Evolutionary conservation across 37 sponge, comb jelly and placozoan species (phyloP).

Genomic region (Diacarnus erythraeanus): DNA sequence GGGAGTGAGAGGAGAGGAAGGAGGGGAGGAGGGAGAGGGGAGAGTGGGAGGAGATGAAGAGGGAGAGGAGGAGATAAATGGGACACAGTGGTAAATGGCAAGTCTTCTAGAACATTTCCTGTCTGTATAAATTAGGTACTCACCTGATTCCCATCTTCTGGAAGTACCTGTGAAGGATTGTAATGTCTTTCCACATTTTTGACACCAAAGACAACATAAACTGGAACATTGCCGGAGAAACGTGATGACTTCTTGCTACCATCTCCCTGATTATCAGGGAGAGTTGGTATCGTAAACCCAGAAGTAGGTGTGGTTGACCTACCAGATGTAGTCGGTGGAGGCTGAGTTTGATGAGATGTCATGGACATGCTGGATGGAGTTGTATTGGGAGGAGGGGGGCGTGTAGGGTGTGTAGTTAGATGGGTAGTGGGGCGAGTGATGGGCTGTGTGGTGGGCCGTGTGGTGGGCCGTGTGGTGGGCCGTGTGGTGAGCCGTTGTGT

Average conservation of each 20-base stretch:
- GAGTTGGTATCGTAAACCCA: not conserved
- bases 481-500: not conserved
- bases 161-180: constrained; percentile 34
- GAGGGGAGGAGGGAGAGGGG: no score
- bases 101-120: no score
- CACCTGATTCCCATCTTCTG: constrained; percentile 39
- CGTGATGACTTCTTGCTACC: no score
- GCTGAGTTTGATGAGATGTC: not conserved
- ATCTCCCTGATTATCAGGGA: no score
- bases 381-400: not conserved
- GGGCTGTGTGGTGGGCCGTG: not conserved
- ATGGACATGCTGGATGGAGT: no score
- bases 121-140: no score
- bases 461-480: not conserved
- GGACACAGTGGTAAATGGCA: no score
- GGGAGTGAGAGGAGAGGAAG: no score
- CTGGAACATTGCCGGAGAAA: constrained; percentile 33
- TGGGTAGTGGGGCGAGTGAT: not conserved
- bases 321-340: not conserved
- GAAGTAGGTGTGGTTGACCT: not conserved
- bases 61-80: no score
- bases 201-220: constrained; percentile 78
- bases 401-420: not conserved
- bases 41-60: no score
- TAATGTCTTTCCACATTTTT: constrained; percentile 29